Percentiles rank a stretch among this genome's conserved stretches.
Evolutionary conservation across 2,888 invertebrate genomes (phyloP).

Genomic region (Heliconius ethilla): DNA sequence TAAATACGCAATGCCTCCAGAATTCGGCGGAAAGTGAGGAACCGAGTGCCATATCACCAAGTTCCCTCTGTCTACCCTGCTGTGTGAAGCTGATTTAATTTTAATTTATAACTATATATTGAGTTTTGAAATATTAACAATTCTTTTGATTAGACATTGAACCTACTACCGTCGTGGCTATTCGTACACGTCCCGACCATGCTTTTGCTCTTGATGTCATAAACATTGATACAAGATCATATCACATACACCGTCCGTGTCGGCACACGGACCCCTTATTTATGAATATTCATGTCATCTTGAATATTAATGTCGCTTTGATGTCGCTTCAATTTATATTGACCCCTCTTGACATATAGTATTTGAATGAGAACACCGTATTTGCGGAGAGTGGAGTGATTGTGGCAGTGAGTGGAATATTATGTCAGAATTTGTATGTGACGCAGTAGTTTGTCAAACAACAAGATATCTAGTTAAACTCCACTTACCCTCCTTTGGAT

Average conservation of each 20-base stretch:
- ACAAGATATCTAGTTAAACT: no score
- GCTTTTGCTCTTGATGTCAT: background rate
- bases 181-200: background rate
- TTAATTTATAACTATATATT: no score
- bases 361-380: background rate
- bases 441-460: background rate
- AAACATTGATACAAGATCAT: slow-evolving; percentile 16
- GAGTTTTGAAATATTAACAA: no score
- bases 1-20: no score
- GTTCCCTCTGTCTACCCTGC: no score
- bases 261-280: background rate
- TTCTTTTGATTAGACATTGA: no score
- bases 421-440: background rate
- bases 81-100: no score
- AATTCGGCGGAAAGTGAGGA: no score
- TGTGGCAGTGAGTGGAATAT: background rate
- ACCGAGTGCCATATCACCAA: no score
- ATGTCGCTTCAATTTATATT: background rate
- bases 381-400: background rate
- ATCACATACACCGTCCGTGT: slow-evolving; percentile 10
- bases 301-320: slow-evolving; percentile 21
- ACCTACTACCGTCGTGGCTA: background rate
- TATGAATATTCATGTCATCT: slow-evolving; percentile 34
- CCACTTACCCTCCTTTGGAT: background rate
- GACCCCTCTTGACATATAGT: background rate